Evolutionary conservation across 1,140 invertebrate genomes (phyloP).

Genomic region (Pseudomyrmex concolor): DNA sequence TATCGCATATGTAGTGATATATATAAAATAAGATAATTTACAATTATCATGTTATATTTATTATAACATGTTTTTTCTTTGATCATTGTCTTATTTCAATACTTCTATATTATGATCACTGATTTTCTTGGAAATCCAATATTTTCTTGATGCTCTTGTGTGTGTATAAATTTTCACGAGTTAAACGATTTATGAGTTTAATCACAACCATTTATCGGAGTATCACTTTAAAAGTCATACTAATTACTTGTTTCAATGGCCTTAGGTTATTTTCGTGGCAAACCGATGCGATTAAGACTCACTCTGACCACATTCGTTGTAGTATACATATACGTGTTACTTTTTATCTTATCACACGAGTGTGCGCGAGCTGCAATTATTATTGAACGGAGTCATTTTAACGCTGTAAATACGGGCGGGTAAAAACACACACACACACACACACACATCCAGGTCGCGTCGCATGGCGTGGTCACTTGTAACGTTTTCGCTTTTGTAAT

Average conservation of each 20-base stretch:
- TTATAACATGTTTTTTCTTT: too few relatives aligned
- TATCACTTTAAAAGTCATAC: background rate
- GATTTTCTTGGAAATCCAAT: too few relatives aligned
- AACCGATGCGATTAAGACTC: background rate
- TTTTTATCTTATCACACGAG: slow-evolving; percentile 53
- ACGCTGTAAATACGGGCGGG: background rate
- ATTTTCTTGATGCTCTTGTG: too few relatives aligned
- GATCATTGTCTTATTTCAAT: too few relatives aligned
- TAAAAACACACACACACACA: too few relatives aligned
- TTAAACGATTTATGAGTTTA: too few relatives aligned
- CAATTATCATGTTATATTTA: too few relatives aligned
- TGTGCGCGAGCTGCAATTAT: slow-evolving; percentile 30
- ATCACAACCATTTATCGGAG: too few relatives aligned
- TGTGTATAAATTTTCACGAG: too few relatives aligned
- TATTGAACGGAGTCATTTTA: slow-evolving; percentile 33
- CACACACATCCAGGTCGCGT: background rate
- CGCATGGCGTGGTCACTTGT: background rate
- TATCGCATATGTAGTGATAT: too few relatives aligned
- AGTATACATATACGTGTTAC: slow-evolving; percentile 5
- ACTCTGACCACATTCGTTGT: background rate
- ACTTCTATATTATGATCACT: too few relatives aligned
- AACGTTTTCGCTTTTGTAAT: slow-evolving; percentile 56
- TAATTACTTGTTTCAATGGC: background rate
- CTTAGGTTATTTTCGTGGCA: slow-evolving; percentile 2
- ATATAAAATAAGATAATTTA: too few relatives aligned